Conservation (phyloP, 2,113 vertebrate genomes). For the Sorex araneus region DNA sequence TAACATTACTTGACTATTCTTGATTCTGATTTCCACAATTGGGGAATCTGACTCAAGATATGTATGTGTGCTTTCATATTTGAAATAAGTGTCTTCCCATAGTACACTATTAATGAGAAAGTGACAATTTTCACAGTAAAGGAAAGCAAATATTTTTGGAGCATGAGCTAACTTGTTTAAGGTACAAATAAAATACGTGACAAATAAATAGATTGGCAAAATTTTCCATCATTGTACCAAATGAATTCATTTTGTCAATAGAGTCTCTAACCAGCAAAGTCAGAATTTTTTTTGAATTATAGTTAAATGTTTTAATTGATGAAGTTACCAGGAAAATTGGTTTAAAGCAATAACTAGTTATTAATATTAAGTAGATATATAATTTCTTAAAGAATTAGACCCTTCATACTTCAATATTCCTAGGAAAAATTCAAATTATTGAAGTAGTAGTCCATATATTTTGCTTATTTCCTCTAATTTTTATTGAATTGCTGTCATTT, state of each 20-base stretch:
- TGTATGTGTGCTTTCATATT: not conserved
- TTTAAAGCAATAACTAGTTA: not conserved
- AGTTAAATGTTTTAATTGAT: conserved; percentile 7
- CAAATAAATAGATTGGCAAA: not conserved
- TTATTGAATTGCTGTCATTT: too few species aligned
- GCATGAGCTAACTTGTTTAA: not conserved
- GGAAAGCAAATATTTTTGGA: not conserved
- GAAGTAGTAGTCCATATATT: not conserved
- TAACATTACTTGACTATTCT: not conserved
- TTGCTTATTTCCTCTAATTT: not conserved
- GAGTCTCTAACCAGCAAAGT: not conserved
- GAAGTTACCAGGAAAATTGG: not conserved
- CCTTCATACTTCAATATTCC: not conserved
- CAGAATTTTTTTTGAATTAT: not conserved
- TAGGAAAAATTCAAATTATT: conserved; percentile 24
- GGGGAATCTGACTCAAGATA: not conserved
- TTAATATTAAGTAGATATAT: not conserved
- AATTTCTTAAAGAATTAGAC: not conserved
- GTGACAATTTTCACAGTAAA: not conserved
- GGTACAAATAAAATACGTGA: not conserved
- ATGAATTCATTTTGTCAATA: not conserved
- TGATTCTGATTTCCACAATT: accelerated
- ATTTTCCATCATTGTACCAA: not conserved
- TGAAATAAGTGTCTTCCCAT: not conserved
- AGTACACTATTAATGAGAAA: not conserved